Evolutionary conservation across 2,113 vertebrate genomes (phyloP).

Genomic region (Hepsetus odoe): DNA sequence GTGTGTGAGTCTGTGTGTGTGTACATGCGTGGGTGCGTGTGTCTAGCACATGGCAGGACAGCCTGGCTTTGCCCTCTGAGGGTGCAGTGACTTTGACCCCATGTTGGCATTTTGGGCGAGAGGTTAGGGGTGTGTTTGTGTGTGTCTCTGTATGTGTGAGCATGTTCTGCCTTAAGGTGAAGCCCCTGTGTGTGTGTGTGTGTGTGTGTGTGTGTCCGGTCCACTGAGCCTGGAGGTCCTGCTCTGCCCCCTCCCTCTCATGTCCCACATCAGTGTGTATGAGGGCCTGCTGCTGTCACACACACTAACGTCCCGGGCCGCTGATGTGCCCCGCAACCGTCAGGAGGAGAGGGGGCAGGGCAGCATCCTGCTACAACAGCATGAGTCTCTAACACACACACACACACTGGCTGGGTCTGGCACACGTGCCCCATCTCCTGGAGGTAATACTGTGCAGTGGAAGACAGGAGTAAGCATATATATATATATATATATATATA

Average conservation of each 20-base stretch:
- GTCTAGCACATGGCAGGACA: conserved; percentile 53
- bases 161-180: conserved; percentile 24
- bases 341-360: conserved; percentile 41
- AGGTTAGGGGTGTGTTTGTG: conserved; percentile 22
- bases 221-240: conserved; percentile 63
- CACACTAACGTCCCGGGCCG: conserved; percentile 61
- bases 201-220: conserved; percentile 54
- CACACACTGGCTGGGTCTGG: conserved; percentile 29
- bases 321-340: conserved; percentile 70
- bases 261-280: conserved; percentile 55
- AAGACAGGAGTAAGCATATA: conserved; percentile 42
- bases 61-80: conserved; percentile 50
- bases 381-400: conserved; percentile 38
- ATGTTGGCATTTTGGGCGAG: conserved; percentile 29
- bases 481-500: not conserved
- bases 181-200: conserved; percentile 17
- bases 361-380: conserved; percentile 44
- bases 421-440: conserved; percentile 52
- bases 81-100: conserved; percentile 66
- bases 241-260: conserved; percentile 36
- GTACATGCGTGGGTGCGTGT: conserved; percentile 52
- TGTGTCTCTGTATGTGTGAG: conserved; percentile 24
- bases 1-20: too few species aligned
- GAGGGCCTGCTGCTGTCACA: conserved; percentile 66
- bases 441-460: conserved; percentile 38